phyloP scores from a whole-genome alignment of 1,140 invertebrate species.

The Eriocheir sinensis region DNA sequence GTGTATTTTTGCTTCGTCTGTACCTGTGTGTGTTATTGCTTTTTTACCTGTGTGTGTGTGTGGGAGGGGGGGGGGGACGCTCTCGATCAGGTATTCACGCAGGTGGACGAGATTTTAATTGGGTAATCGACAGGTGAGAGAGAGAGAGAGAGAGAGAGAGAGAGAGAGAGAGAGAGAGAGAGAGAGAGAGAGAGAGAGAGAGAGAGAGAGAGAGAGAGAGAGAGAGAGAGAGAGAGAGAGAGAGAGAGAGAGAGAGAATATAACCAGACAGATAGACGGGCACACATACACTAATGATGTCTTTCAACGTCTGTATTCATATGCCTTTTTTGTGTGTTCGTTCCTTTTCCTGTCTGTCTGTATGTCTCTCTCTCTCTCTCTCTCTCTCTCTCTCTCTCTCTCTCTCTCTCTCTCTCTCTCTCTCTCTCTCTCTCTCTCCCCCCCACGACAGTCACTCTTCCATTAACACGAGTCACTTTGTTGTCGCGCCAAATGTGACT shows the following conservation, averaged over 20 bases:
- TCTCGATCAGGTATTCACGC: neutral
- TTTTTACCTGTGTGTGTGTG: neutral
- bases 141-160: neutral
- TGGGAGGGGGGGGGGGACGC: neutral
- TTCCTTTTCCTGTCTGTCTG: no score
- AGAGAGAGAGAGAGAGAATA: neutral
- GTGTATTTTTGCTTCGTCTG: neutral
- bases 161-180: constrained; percentile 16
- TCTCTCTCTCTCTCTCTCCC: no score
- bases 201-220: constrained; percentile 22
- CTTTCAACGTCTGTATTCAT: no score
- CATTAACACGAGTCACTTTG: constrained; percentile 16
- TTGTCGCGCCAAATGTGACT: neutral
- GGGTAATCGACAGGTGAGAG: neutral
- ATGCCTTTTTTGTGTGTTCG: no score
- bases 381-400: no score
- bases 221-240: constrained; percentile 22
- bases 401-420: no score
- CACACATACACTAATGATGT: no score
- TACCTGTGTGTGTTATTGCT: neutral
- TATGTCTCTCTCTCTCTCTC: no score
- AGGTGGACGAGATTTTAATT: neutral
- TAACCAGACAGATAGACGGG: no score
- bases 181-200: constrained; percentile 22
- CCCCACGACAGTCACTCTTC: no score